Evolutionary conservation across 1,140 invertebrate genomes (phyloP).

Genomic region (Listronotus oregonensis): DNA sequence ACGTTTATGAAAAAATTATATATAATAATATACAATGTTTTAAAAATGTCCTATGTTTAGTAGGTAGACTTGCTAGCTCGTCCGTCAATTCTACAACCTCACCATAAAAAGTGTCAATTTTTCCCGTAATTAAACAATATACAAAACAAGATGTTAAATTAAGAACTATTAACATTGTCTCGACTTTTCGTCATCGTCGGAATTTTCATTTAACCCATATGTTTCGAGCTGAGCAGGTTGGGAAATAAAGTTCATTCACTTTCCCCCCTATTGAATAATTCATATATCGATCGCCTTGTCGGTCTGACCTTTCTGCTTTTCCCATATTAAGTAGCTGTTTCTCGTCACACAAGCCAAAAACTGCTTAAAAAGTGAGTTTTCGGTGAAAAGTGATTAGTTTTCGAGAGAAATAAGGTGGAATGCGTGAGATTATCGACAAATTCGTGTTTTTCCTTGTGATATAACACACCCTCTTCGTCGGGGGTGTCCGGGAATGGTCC

Average conservation of each 20-base stretch:
- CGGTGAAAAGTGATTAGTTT: background rate
- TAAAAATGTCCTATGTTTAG: too few species aligned
- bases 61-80: too few species aligned
- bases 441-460: constrained; percentile 31
- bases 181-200: constrained; percentile 9
- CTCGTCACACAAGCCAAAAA: constrained; percentile 29
- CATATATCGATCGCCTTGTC: constrained; percentile 55
- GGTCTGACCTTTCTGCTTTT: constrained; percentile 57
- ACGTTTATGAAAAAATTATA: too few species aligned
- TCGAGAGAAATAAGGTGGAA: constrained; percentile 2
- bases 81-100: too few species aligned
- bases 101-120: too few species aligned
- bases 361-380: background rate
- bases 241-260: constrained; percentile 56
- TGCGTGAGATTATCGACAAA: constrained; percentile 18
- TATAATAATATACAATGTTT: too few species aligned
- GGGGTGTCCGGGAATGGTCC: constrained; percentile 39
- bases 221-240: constrained; percentile 48
- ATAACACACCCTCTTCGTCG: constrained; percentile 36
- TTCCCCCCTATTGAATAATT: constrained; percentile 58
- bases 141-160: too few species aligned
- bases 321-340: constrained; percentile 54
- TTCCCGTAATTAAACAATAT: too few species aligned
- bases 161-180: background rate
- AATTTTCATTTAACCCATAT: constrained; percentile 53